Percentiles rank a stretch among this genome's conserved stretches.
Conservation (phyloP, 1,140 invertebrate species). For the Wasmannia auropunctata region DNA sequence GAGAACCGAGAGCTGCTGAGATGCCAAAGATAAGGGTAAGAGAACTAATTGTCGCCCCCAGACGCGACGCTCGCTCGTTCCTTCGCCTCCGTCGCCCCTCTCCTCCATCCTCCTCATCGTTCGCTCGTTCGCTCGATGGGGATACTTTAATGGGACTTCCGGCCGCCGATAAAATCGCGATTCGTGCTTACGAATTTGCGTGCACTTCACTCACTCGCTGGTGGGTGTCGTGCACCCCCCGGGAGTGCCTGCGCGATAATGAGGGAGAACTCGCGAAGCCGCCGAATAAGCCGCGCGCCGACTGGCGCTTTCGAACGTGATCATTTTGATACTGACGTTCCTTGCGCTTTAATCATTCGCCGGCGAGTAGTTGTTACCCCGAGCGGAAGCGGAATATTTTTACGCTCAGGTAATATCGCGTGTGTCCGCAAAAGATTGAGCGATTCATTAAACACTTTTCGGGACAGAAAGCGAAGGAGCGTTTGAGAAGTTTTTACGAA, state of each 20-base stretch:
- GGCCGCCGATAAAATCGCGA: constrained; percentile 52
- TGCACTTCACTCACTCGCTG: constrained; percentile 51
- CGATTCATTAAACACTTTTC: constrained; percentile 50
- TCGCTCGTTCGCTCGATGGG: constrained; percentile 51
- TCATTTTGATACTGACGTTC: constrained; percentile 58
- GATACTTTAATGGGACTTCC: constrained; percentile 58
- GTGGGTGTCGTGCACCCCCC: constrained; percentile 45
- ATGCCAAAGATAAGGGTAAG: constrained; percentile 35
- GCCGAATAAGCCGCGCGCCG: constrained; percentile 34
- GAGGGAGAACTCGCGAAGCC: constrained; percentile 41
- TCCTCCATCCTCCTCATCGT: background rate
- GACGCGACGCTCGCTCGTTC: constrained; percentile 3
- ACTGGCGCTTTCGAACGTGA: constrained; percentile 35
- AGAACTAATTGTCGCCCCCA: constrained; percentile 40
- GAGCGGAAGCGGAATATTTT: constrained; percentile 53
- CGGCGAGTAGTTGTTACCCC: constrained; percentile 2
- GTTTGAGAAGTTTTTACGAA: background rate
- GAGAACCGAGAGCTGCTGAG: background rate
- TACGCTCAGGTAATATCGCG: constrained; percentile 57
- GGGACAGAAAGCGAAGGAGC: background rate
- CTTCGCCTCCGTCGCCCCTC: background rate
- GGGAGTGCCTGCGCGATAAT: constrained; percentile 50
- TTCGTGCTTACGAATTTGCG: constrained; percentile 60
- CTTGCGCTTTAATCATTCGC: constrained; percentile 50
- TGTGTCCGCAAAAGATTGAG: constrained; percentile 46